Evolutionary conservation across 1,140 invertebrate genomes (phyloP).

Genomic region (Leptinotarsa lineolata): DNA sequence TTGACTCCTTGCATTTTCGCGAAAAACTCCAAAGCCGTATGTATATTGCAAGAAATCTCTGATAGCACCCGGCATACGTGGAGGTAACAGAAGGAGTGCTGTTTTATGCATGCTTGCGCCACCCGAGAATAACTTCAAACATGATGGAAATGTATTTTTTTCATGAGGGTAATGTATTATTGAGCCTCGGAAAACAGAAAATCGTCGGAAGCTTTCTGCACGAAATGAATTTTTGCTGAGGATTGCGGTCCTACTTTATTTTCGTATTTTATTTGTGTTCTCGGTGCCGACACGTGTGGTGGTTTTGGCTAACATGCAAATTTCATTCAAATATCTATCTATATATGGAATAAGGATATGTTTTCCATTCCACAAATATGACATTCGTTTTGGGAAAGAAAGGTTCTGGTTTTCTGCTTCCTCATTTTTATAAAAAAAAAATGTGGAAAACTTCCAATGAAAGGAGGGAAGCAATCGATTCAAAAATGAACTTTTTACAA

Average conservation of each 20-base stretch:
- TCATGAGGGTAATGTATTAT: slow-evolving; percentile 2
- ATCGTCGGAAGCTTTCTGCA: not conserved
- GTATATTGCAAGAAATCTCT: slow-evolving; percentile 6
- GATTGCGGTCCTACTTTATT: not conserved
- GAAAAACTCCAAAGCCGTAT: not conserved
- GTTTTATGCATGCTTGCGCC: not conserved
- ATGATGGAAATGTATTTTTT: not conserved
- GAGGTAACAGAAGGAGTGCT: not conserved
- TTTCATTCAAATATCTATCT: no score
- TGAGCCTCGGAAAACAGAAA: not conserved
- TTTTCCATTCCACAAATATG: no score
- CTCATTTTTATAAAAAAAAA: no score
- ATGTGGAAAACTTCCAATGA: no score
- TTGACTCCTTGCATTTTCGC: no score
- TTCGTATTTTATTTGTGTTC: not conserved
- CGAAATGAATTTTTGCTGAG: not conserved
- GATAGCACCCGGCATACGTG: not conserved
- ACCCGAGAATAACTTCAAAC: not conserved
- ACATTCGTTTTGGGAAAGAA: no score
- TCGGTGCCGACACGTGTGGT: no score
- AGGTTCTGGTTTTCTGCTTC: no score
- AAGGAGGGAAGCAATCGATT: no score
- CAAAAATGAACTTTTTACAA: no score
- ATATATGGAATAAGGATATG: no score
- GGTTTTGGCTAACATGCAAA: no score